A percentile compares a stretch with the other conserved stretches of the same genome.
phyloP scores from a whole-genome alignment of 2,888 invertebrate species.

The Coenonympha arcania region DNA sequence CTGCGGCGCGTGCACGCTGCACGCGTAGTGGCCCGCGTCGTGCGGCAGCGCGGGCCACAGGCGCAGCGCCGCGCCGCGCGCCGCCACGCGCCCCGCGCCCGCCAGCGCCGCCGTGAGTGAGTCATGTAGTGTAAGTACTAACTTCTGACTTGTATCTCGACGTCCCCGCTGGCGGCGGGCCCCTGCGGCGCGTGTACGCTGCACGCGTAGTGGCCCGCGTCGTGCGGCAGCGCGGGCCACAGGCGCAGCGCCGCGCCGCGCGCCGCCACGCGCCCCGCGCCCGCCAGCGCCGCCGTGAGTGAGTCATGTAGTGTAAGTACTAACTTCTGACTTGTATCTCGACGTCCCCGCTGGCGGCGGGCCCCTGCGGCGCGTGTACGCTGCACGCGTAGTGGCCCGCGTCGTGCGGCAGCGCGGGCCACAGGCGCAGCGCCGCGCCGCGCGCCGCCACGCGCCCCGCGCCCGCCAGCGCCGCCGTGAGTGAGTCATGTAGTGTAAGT shows the following conservation, averaged over 20 bases:
- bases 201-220: constrained; percentile 85
- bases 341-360: constrained; percentile 79
- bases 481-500: no score
- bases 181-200: constrained; percentile 81
- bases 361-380: constrained; percentile 80
- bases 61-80: constrained; percentile 48
- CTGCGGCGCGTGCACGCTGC: constrained; percentile 80
- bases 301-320: no score
- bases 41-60: constrained; percentile 56
- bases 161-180: constrained; percentile 78
- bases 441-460: constrained; percentile 60
- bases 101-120: no score
- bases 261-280: constrained; percentile 59
- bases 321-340: constrained; percentile 81
- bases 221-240: constrained; percentile 63
- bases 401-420: constrained; percentile 71
- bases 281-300: no score
- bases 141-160: constrained; percentile 82
- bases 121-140: no score
- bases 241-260: constrained; percentile 50
- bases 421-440: constrained; percentile 47
- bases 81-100: constrained; percentile 59
- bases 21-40: constrained; percentile 85
- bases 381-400: constrained; percentile 84
- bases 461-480: no score